phyloP scores from a whole-genome alignment of 2,113 vertebrate species.

The Oceanites oceanicus region DNA sequence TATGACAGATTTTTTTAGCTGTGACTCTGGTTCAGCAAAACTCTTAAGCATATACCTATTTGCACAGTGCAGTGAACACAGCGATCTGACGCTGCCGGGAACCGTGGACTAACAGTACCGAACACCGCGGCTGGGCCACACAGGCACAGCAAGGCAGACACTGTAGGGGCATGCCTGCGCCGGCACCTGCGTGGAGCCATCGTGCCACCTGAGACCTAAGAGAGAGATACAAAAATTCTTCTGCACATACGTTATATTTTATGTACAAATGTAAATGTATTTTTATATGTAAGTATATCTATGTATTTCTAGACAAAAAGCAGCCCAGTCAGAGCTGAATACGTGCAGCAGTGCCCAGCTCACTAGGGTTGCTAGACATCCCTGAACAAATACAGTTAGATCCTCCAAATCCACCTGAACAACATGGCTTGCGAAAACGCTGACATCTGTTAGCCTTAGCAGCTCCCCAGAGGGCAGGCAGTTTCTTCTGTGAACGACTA shows the following conservation, averaged over 20 bases:
- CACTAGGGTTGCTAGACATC: neutral
- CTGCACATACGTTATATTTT: neutral
- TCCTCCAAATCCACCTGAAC: slow-evolving; percentile 29
- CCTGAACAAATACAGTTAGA: slow-evolving; percentile 10
- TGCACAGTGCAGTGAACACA: neutral
- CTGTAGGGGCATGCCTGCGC: neutral
- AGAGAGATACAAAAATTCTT: neutral
- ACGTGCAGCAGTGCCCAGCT: neutral
- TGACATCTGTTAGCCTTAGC: slow-evolving; percentile 12
- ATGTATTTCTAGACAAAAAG: neutral
- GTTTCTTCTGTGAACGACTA: neutral
- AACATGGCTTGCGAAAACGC: neutral
- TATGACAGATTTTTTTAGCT: neutral
- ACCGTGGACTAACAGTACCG: neutral
- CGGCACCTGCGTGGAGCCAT: fast-evolving
- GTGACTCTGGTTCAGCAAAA: neutral
- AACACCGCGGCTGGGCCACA: neutral
- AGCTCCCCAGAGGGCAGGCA: neutral
- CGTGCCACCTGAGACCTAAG: neutral
- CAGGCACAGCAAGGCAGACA: neutral
- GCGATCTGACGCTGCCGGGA: neutral
- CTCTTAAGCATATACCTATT: too few relatives aligned
- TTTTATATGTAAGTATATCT: neutral
- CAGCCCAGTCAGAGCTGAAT: neutral
- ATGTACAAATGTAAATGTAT: neutral